These are phyloP conservation scores for Elmis aenea DNA, from an alignment of 2,888 invertebrate genomes.

Conservation along the genomic window DNA sequence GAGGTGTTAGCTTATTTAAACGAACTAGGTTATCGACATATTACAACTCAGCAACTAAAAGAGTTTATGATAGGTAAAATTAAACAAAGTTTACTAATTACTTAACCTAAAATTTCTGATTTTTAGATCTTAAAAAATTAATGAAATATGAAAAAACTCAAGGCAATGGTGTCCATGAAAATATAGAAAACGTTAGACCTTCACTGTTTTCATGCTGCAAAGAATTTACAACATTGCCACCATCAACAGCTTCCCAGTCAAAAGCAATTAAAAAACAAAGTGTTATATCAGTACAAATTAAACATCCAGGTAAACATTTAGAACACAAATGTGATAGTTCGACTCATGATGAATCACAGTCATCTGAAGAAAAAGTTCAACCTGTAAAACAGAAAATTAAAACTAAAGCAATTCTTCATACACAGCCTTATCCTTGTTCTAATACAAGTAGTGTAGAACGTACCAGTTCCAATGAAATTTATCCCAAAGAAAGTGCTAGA, in stretches of 20 bases:
- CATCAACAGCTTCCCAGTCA: background rate
- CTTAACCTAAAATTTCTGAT: slow-evolving; percentile 1
- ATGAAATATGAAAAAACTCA: slow-evolving; percentile 55
- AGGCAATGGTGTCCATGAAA: slow-evolving; percentile 20
- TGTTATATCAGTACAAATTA: slow-evolving; percentile 34
- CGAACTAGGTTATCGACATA: slow-evolving; percentile 69
- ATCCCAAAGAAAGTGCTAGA: too few relatives aligned
- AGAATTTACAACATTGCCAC: background rate
- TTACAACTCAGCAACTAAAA: slow-evolving; percentile 68
- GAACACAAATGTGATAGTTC: background rate
- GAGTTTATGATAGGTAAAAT: slow-evolving; percentile 70
- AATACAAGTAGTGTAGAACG: too few relatives aligned
- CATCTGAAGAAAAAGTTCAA: too few relatives aligned
- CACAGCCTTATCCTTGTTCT: too few relatives aligned
- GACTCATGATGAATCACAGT: background rate
- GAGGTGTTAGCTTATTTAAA: slow-evolving; percentile 70
- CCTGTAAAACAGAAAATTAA: too few relatives aligned
- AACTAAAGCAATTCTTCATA: too few relatives aligned
- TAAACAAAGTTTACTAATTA: slow-evolving; percentile 10
- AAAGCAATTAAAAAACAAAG: slow-evolving; percentile 25
- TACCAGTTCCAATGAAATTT: too few relatives aligned
- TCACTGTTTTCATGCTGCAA: background rate
- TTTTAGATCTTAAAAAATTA: slow-evolving; percentile 61
- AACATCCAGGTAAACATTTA: slow-evolving; percentile 1
- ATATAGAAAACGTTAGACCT: slow-evolving; percentile 7